phyloP scores from a whole-genome alignment of 2,797 vertebrate species.

The Cottoperca gobio region DNA sequence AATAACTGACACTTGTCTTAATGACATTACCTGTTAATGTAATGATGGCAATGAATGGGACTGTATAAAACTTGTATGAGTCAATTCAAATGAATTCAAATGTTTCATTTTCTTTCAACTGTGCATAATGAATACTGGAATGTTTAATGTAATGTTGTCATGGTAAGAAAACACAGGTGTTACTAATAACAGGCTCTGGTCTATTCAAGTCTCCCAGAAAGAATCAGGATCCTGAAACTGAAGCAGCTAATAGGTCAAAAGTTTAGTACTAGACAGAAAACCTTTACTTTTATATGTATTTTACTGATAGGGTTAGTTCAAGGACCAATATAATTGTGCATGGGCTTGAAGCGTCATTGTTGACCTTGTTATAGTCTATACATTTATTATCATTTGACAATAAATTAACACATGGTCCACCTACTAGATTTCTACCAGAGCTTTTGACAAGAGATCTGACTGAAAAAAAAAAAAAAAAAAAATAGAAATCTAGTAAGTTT shows the following conservation, averaged over 20 bases:
- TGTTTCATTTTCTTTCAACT: slow-evolving; percentile 9
- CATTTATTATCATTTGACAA: neutral
- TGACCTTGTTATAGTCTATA: neutral
- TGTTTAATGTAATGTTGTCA: neutral
- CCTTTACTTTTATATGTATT: neutral
- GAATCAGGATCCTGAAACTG: neutral
- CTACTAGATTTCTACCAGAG: neutral
- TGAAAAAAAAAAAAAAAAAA: too few relatives aligned
- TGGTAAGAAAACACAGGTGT: neutral
- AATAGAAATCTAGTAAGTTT: neutral
- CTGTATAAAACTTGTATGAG: slow-evolving; percentile 27
- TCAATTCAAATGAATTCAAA: slow-evolving; percentile 24
- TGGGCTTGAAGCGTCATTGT: neutral
- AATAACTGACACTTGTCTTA: neutral
- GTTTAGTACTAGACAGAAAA: neutral
- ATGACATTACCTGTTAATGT: slow-evolving; percentile 5
- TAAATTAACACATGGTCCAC: neutral
- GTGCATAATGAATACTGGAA: neutral
- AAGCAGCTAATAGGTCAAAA: neutral
- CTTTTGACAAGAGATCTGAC: neutral
- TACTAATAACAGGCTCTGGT: neutral
- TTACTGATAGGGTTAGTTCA: neutral
- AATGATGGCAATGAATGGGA: slow-evolving; percentile 8
- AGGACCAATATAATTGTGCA: neutral
- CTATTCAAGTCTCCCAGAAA: neutral